Conservation (phyloP, 1,140 invertebrate species). For the Sarcophaga bullata region DNA sequence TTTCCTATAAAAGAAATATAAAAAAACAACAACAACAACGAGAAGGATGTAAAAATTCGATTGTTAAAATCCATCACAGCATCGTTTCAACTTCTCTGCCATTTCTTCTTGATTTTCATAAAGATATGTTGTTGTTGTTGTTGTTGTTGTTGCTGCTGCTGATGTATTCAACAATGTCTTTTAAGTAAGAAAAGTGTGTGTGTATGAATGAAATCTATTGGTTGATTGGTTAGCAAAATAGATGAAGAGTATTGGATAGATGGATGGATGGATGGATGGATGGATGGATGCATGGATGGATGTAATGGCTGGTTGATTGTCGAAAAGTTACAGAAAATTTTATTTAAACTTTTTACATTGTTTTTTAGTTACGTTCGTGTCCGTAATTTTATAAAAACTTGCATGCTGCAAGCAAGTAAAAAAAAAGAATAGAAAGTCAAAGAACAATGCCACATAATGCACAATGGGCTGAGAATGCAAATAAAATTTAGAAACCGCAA, state of each 20-base stretch:
- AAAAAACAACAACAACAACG: too few species aligned
- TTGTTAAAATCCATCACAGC: constrained; percentile 5
- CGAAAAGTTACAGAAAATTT: constrained; percentile 8
- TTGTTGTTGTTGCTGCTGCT: too few species aligned
- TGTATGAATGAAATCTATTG: not conserved
- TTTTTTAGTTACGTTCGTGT: not conserved
- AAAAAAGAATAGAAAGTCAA: not conserved
- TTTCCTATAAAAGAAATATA: not conserved
- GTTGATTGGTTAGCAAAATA: not conserved
- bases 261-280: not conserved
- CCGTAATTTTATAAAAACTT: not conserved
- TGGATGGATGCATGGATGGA: not conserved
- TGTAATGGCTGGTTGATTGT: not conserved
- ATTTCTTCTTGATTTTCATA: not conserved
- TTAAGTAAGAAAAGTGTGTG: not conserved
- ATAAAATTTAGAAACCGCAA: too few species aligned
- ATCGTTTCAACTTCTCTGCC: not conserved
- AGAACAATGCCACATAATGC: not conserved
- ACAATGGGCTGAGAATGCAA: not conserved
- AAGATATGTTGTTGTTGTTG: too few species aligned
- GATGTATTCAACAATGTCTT: not conserved
- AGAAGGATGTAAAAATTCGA: not conserved
- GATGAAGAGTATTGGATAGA: not conserved
- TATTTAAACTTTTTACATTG: not conserved
- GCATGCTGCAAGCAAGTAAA: constrained; percentile 2